phyloP scores from a whole-genome alignment of 2,113 vertebrate species.

The Nothoprocta perdicaria region DNA sequence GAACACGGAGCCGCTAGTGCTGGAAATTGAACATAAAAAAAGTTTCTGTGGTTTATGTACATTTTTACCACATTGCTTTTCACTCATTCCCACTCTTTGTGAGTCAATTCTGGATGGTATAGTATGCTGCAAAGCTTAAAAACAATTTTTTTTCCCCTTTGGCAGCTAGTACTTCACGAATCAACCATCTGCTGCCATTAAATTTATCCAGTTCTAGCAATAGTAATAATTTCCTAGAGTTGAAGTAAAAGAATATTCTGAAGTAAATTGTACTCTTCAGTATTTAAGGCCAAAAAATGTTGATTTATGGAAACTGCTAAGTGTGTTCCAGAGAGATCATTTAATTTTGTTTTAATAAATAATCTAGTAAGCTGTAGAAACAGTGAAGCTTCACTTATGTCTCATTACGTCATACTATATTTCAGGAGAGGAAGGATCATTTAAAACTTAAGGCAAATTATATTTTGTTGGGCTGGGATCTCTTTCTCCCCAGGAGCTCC shows the following conservation, averaged over 20 bases:
- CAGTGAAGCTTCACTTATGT: background rate
- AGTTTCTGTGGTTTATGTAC: conserved; percentile 41
- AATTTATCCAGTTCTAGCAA: conserved; percentile 51
- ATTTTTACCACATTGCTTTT: conserved; percentile 54
- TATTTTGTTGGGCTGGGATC: conserved; percentile 10
- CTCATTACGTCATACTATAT: conserved; percentile 23
- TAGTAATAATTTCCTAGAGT: conserved; percentile 57
- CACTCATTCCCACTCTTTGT: conserved; percentile 61
- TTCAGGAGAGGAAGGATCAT: conserved; percentile 20
- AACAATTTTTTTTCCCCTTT: conserved; percentile 43
- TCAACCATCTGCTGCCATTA: conserved; percentile 66
- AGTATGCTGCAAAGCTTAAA: conserved; percentile 58
- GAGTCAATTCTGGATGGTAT: conserved; percentile 64
- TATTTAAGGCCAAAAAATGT: conserved; percentile 11
- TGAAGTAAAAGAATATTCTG: conserved; percentile 57
- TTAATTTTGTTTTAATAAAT: conserved; percentile 33
- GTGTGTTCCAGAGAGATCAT: conserved; percentile 2
- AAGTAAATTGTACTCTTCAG: conserved; percentile 34
- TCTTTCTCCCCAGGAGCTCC: background rate
- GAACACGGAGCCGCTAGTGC: background rate
- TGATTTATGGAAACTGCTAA: conserved; percentile 25
- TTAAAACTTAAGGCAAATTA: conserved; percentile 44
- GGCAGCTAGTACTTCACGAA: conserved; percentile 62
- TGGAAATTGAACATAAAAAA: background rate
- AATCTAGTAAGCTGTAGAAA: background rate